Percentiles rank a stretch among this genome's conserved stretches.
Conservation (phyloP, 1,140 invertebrate genomes). For the Lepidostoma basale region DNA sequence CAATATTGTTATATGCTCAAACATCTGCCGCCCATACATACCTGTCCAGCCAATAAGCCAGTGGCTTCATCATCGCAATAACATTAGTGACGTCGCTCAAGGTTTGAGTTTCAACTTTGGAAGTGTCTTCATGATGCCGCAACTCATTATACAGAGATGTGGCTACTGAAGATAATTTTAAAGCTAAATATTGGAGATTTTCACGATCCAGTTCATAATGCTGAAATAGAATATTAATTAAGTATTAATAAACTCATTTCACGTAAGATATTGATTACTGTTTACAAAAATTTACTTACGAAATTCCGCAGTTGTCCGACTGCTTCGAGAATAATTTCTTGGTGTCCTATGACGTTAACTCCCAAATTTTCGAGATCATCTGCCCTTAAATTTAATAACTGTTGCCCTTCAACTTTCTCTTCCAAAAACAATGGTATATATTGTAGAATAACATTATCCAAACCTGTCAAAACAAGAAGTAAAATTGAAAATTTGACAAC, state of each 20-base stretch:
- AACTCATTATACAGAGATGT: conserved; percentile 76
- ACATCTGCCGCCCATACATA: too few species aligned
- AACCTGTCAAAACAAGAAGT: conserved; percentile 63
- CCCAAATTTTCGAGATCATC: conserved; percentile 88
- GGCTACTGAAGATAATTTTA: conserved; percentile 83
- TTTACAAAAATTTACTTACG: conserved; percentile 65
- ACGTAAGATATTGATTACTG: neutral
- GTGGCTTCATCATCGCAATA: conserved; percentile 81
- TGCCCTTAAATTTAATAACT: conserved; percentile 80
- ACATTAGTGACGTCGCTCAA: conserved; percentile 84
- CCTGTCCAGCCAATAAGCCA: conserved; percentile 87
- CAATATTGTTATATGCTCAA: too few species aligned
- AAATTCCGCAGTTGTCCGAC: conserved; percentile 87
- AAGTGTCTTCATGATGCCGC: conserved; percentile 64
- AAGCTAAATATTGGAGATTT: conserved; percentile 85
- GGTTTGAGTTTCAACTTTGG: conserved; percentile 78
- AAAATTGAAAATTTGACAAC: conserved; percentile 37
- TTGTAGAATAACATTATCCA: conserved; percentile 79
- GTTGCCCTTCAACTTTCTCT: conserved; percentile 80
- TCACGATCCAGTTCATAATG: conserved; percentile 90
- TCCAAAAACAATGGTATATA: conserved; percentile 84
- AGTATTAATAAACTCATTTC: neutral
- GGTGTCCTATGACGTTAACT: conserved; percentile 85
- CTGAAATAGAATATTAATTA: conserved; percentile 58
- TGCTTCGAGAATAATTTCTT: conserved; percentile 90